phyloP scores from a whole-genome alignment of 92 coral and sea anemone genomes.

The Meandrina meandrites region DNA sequence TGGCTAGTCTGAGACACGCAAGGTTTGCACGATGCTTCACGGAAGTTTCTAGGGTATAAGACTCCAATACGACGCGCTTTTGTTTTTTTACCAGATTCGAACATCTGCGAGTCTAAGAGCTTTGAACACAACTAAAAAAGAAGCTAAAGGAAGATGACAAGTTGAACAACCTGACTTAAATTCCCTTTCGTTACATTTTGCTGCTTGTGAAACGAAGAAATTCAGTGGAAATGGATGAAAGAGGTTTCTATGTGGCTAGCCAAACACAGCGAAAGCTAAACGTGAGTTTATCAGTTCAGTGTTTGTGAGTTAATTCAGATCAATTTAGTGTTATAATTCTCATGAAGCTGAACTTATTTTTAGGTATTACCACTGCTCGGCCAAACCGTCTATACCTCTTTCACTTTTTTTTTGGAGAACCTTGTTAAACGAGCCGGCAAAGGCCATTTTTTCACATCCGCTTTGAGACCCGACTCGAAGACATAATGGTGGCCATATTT shows the following conservation, averaged over 20 bases:
- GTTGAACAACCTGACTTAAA: background rate
- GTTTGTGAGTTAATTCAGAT: too few species aligned
- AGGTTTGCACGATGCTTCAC: background rate
- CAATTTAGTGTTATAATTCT: too few species aligned
- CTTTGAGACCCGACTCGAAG: background rate
- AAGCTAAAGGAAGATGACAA: background rate
- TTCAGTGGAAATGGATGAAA: background rate
- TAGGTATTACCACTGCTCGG: background rate
- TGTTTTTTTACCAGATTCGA: background rate
- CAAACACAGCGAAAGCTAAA: background rate
- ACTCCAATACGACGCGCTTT: background rate
- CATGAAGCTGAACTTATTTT: background rate
- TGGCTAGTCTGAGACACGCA: background rate
- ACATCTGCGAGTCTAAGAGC: background rate
- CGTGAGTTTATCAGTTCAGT: background rate
- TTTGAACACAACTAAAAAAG: background rate
- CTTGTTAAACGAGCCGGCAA: background rate
- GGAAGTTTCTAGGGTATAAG: slow-evolving; percentile 27
- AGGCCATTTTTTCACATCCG: background rate
- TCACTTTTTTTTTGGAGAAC: background rate
- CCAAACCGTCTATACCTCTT: too few species aligned
- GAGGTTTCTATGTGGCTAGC: background rate
- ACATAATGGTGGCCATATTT: background rate
- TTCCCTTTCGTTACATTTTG: background rate
- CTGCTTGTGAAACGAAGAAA: background rate